A percentile compares a stretch with the other conserved stretches of the same genome.
Evolutionary conservation across 2,113 vertebrate genomes (phyloP).

Genomic region (Poeciliopsis turrubarensis): DNA sequence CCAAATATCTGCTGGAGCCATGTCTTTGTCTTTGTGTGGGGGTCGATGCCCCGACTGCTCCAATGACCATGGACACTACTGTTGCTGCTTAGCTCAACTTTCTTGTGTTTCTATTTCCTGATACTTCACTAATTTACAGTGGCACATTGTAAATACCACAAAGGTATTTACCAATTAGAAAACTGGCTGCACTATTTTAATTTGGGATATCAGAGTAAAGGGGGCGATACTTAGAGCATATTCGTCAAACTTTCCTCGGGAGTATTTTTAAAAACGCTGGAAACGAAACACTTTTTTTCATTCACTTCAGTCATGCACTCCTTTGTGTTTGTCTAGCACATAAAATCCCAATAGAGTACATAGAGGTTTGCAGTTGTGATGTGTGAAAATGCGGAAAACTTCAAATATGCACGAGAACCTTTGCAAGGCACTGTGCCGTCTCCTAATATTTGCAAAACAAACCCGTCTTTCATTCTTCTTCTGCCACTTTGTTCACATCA

Average conservation of each 20-base stretch:
- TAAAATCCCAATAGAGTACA: neutral
- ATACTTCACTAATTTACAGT: too few relatives aligned
- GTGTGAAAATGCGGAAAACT: neutral
- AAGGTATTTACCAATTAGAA: neutral
- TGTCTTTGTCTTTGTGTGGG: neutral
- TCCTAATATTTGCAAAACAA: slow-evolving; percentile 32
- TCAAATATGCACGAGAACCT: neutral
- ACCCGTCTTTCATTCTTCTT: slow-evolving; percentile 45
- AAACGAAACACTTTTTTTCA: neutral
- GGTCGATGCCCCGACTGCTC: too few relatives aligned
- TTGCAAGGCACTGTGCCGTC: slow-evolving; percentile 21
- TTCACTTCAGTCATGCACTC: neutral
- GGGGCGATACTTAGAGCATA: neutral
- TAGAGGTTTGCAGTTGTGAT: neutral
- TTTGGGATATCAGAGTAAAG: neutral
- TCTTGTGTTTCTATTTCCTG: too few relatives aligned
- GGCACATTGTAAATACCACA: neutral
- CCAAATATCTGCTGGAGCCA: neutral
- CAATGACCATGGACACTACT: too few relatives aligned
- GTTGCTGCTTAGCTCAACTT: too few relatives aligned
- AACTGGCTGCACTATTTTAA: neutral
- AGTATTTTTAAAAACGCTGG: neutral
- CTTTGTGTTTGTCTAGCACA: neutral
- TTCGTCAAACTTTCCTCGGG: too few relatives aligned
- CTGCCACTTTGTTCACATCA: slow-evolving; percentile 51